A percentile compares a stretch with the other conserved stretches of the same genome.
Conservation (phyloP, 2,797 vertebrate species). For the Prunella strophiata region DNA sequence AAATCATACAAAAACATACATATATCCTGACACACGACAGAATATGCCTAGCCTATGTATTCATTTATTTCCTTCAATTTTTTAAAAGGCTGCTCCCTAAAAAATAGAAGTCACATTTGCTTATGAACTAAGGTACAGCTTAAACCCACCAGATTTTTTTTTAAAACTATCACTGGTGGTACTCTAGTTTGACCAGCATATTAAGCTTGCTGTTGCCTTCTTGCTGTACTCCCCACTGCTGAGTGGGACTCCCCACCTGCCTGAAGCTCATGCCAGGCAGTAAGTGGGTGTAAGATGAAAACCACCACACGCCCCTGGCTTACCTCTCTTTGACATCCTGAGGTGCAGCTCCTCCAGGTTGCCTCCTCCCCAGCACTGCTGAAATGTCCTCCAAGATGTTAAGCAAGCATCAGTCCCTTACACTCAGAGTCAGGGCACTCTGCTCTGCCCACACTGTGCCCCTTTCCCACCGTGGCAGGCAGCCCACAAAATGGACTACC, state of each 20-base stretch:
- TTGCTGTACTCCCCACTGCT: not conserved
- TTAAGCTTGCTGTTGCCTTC: not conserved
- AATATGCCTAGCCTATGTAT: not conserved
- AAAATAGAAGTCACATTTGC: not conserved
- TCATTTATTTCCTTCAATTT: not conserved
- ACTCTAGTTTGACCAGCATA: not conserved
- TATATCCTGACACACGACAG: not conserved
- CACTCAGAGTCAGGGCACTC: not conserved
- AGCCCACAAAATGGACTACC: not conserved
- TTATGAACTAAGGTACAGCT: not conserved
- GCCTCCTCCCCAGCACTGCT: not conserved
- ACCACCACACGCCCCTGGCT: not conserved
- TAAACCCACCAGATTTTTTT: not conserved
- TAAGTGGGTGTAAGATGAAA: not conserved
- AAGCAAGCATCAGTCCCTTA: not conserved
- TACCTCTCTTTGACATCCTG: not conserved
- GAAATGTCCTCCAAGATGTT: fast-evolving
- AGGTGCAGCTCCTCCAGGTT: not conserved
- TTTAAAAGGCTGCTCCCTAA: not conserved
- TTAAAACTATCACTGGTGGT: not conserved
- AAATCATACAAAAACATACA: not conserved
- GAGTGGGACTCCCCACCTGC: not conserved
- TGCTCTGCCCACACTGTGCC: not conserved
- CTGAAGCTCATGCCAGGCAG: not conserved
- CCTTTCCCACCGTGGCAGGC: fast-evolving